phyloP scores from a whole-genome alignment of 1,140 invertebrate genomes.

The Schlechtendalia chinensis region DNA sequence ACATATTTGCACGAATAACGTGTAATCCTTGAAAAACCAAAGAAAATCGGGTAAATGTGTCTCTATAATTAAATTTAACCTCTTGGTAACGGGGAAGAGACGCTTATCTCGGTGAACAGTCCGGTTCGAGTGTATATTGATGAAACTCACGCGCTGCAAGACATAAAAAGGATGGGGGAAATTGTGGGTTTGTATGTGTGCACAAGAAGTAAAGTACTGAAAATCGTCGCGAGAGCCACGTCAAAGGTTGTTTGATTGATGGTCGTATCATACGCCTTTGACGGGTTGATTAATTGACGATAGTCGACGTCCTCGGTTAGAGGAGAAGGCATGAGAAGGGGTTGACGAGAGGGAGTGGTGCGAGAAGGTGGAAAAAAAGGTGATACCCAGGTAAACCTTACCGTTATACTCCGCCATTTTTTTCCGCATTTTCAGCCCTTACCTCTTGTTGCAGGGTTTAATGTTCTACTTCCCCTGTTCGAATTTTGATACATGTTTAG shows the following conservation, averaged over 20 bases:
- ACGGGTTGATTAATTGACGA: constrained; percentile 49
- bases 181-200: background rate
- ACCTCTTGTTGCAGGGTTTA: background rate
- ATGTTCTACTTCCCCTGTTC: background rate
- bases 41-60: background rate
- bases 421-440: background rate
- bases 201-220: background rate
- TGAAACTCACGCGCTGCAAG: background rate
- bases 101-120: constrained; percentile 1
- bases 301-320: background rate
- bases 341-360: background rate
- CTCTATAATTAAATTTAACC: constrained; percentile 19
- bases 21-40: too few relatives aligned
- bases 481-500: constrained; percentile 35
- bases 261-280: constrained; percentile 40
- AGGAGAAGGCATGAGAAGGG: background rate
- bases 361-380: background rate
- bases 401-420: constrained; percentile 34
- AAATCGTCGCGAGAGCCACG: background rate
- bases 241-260: constrained; percentile 43
- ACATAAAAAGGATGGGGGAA: background rate
- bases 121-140: background rate
- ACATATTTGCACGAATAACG: too few relatives aligned
- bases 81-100: background rate
- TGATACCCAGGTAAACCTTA: constrained; percentile 17